Conservation (phyloP, 1,140 invertebrate species). For the Camponotus floridanus region DNA sequence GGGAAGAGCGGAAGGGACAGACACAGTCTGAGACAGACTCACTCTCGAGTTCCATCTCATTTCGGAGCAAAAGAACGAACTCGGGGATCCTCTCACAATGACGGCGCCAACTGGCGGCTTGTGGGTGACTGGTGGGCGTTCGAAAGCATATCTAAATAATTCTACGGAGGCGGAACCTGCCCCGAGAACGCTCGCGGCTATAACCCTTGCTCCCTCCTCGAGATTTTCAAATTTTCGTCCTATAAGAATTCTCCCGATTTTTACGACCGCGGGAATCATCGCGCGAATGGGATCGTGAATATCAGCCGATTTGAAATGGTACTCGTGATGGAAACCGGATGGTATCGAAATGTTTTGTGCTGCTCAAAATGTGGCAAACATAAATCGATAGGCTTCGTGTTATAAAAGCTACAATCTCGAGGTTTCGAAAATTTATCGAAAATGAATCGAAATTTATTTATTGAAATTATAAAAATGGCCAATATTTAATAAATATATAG, state of each 20-base stretch:
- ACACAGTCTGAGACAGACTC: conserved; percentile 19
- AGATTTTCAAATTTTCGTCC: conserved; percentile 72
- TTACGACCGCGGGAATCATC: conserved; percentile 24
- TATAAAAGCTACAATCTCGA: not conserved
- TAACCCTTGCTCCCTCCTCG: conserved; percentile 64
- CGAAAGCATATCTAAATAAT: conserved; percentile 79
- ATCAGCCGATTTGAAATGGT: not conserved
- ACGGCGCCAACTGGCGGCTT: conserved; percentile 63
- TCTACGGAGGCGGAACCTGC: conserved; percentile 61
- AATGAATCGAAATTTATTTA: too few relatives aligned
- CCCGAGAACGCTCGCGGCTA: conserved; percentile 15
- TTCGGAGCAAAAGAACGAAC: conserved; percentile 44
- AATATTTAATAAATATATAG: too few relatives aligned
- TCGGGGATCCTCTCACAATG: not conserved
- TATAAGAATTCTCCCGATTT: not conserved
- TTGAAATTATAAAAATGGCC: not conserved
- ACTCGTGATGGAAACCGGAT: not conserved
- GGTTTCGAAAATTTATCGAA: not conserved
- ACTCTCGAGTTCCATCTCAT: conserved; percentile 48
- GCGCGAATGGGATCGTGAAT: conserved; percentile 2
- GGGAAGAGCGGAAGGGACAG: not conserved
- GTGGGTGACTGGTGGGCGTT: conserved; percentile 75
- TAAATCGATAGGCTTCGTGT: not conserved
- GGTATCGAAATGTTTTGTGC: not conserved
- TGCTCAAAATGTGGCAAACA: not conserved